Evolutionary conservation across 2,113 vertebrate genomes (phyloP).

Genomic region (Coptodon bakossiorum): DNA sequence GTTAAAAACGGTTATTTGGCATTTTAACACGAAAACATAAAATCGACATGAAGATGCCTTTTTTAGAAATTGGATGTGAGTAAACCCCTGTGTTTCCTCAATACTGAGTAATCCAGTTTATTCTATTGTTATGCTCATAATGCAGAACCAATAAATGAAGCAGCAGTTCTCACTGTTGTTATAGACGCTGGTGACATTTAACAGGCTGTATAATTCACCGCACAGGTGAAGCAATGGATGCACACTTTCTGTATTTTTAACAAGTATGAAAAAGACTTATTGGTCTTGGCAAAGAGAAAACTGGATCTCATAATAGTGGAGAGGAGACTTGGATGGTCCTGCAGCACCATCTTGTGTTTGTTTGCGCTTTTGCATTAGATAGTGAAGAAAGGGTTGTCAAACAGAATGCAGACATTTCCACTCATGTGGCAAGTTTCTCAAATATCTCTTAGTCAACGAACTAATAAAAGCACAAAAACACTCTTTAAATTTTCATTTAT

Average conservation of each 20-base stretch:
- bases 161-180: not conserved
- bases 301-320: too few relatives aligned
- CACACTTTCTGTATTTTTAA: not conserved
- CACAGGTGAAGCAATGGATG: not conserved
- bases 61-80: not conserved
- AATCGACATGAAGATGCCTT: not conserved
- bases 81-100: not conserved
- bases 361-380: not conserved
- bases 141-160: not conserved
- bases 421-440: not conserved
- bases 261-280: not conserved
- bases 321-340: not conserved
- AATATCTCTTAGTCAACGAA: not conserved
- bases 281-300: not conserved
- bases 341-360: conserved; percentile 41
- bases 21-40: not conserved
- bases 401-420: not conserved
- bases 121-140: not conserved
- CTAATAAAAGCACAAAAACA: not conserved
- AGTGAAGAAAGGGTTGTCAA: not conserved
- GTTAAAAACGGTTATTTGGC: not conserved
- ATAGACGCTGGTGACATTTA: not conserved
- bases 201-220: not conserved
- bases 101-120: not conserved
- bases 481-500: conserved; percentile 43